phyloP scores from a whole-genome alignment of 2,888 invertebrate species.

The Trisateles emortualis region DNA sequence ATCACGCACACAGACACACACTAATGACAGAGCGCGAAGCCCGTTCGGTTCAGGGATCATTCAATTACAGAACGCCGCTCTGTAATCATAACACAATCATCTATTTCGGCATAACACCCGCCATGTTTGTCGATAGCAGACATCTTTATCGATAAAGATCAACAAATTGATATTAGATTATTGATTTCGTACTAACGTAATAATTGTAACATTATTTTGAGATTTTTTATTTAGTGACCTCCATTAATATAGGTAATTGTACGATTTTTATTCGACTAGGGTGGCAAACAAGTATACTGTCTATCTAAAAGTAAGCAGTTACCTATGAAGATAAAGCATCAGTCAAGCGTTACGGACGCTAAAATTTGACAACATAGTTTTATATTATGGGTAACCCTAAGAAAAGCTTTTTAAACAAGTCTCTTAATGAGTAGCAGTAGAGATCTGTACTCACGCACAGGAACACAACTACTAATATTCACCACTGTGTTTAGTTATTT shows the following conservation, averaged over 20 bases:
- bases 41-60: slow-evolving; percentile 51
- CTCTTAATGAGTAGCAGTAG: too few relatives aligned
- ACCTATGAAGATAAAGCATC: too few relatives aligned
- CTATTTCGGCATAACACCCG: slow-evolving; percentile 68
- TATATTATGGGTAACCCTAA: too few relatives aligned
- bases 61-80: slow-evolving; percentile 69
- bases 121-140: slow-evolving; percentile 49
- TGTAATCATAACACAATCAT: slow-evolving; percentile 80
- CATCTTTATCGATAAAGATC: slow-evolving; percentile 59
- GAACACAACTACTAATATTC: too few relatives aligned
- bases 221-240: background rate
- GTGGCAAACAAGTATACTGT: too few relatives aligned
- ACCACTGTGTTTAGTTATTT: too few relatives aligned
- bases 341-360: too few relatives aligned
- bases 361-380: too few relatives aligned
- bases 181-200: slow-evolving; percentile 33
- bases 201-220: slow-evolving; percentile 14
- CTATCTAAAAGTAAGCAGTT: too few relatives aligned
- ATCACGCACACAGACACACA: slow-evolving; percentile 27
- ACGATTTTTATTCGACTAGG: too few relatives aligned
- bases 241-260: slow-evolving; percentile 1
- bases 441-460: too few relatives aligned
- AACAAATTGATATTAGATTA: slow-evolving; percentile 51
- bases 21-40: slow-evolving; percentile 63
- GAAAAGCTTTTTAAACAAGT: too few relatives aligned